Conservation (phyloP, 2,113 vertebrate species). For the Megaceryle torquata region DNA sequence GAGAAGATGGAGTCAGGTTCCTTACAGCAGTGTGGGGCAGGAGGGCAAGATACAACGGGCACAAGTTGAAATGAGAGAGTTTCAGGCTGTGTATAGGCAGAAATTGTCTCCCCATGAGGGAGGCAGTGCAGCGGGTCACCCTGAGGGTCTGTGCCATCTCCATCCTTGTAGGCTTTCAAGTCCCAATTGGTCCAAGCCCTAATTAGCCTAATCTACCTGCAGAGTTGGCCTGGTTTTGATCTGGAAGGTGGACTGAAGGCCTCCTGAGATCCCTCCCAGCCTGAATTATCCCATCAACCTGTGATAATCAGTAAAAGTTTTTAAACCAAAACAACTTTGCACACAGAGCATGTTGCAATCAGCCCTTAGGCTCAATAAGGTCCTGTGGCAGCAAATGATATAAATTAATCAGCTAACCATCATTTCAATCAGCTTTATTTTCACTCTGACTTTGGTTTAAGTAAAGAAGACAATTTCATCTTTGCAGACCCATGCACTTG, state of each 20-base stretch:
- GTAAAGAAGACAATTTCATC: background rate
- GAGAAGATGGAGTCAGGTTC: background rate
- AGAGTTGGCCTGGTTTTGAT: background rate
- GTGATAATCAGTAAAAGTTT: background rate
- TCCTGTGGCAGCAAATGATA: background rate
- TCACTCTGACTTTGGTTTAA: background rate
- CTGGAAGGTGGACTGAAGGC: background rate
- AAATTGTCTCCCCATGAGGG: background rate
- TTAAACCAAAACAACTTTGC: background rate
- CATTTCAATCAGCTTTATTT: background rate
- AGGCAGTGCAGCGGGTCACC: background rate
- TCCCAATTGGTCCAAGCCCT: background rate
- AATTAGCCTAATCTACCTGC: background rate
- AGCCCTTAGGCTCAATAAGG: background rate
- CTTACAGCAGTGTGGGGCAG: rapidly evolving
- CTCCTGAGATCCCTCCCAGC: background rate
- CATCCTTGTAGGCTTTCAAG: background rate
- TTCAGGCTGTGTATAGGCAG: background rate
- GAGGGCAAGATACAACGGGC: background rate
- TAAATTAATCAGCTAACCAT: background rate
- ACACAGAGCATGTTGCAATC: background rate
- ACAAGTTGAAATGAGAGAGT: background rate
- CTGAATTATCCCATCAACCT: background rate
- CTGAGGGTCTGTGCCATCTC: background rate
- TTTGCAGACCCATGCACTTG: background rate